These are phyloP conservation scores for Podiceps cristatus DNA, from an alignment of 2,113 vertebrate genomes.

Conservation along the genomic window DNA sequence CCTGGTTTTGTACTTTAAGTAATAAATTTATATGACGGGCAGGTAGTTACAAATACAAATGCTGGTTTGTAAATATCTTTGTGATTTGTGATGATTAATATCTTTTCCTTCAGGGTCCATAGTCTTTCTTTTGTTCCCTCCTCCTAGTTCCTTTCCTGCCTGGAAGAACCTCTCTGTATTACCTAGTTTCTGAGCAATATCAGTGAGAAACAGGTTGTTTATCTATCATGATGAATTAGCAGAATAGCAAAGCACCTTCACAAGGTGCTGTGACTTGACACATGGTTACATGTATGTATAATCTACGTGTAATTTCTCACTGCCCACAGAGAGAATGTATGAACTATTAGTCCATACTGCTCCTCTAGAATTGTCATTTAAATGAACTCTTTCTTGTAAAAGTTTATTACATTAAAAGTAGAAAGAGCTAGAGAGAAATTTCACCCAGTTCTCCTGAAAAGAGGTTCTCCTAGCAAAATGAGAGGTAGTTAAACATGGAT, in stretches of 20 bases:
- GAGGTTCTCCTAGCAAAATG: constrained; percentile 7
- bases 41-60: neutral
- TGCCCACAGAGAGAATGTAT: neutral
- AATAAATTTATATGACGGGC: neutral
- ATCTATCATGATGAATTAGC: neutral
- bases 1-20: neutral
- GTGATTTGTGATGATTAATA: neutral
- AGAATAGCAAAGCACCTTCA: neutral
- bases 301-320: neutral
- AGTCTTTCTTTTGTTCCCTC: neutral
- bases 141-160: neutral
- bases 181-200: neutral
- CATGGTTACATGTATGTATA: fast-evolving
- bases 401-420: neutral
- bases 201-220: neutral
- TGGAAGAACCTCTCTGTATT: neutral
- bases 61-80: neutral
- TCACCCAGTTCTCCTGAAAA: neutral
- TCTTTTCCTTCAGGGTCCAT: neutral
- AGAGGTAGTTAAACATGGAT: constrained; percentile 8
- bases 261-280: neutral
- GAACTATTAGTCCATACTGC: neutral
- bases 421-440: neutral
- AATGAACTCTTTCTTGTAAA: neutral
- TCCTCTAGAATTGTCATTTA: neutral